Base-by-base conservation (phyloP, 2,113 vertebrate species). In the Australoheros scitulus region DNA sequence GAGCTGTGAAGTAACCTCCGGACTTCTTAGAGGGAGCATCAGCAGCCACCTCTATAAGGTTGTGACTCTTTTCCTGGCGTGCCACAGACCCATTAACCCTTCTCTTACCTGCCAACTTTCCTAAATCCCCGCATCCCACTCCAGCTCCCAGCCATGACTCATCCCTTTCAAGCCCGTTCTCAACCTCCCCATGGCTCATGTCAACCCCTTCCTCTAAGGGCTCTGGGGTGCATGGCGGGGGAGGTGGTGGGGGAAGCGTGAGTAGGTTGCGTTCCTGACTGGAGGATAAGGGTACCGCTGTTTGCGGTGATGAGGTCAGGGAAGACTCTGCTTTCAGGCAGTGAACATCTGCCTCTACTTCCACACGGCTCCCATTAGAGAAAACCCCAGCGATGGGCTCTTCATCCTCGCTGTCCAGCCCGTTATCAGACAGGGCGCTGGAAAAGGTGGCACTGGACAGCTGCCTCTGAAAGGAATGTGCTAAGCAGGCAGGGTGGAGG, bases 401-500 rank as follows among this genome's bases (percentile, higher is more conserved):
- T 77, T 99, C 98, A 0, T 99, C 98, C 0, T 99, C 98, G 0
- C 98, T 99, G 95, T 99, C 98, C 6, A 99, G 95, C 77, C 97
- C 98, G 0, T 99, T 99, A 95, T 99, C 98, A 0, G 98, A 99
- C 87, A 99, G 97, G 58, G 98, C 97, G 86, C 98, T 98, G 86
- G 98, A 99, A 91, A 99, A 99, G 0, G 98, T 99, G 90, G 98
- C 97, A 2, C 97, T 98, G 78, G 98, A 99, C 58, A 99, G 97
- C 94, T 99, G 98, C 72, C 98, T 95, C 91, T 99, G 98, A 94
- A 99, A 99, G 11, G 97, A 96, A 64, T 90, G 92, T 1, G 96
- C 92, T 13, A 96, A 88, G 86, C 96, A 97, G 88, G 96, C 91
- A 0, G 97, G 97, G 81, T 98, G 98, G 32, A 99, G 95, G 81